phyloP scores from a whole-genome alignment of 1,140 invertebrate species.

The Aporrectodea caliginosa region DNA sequence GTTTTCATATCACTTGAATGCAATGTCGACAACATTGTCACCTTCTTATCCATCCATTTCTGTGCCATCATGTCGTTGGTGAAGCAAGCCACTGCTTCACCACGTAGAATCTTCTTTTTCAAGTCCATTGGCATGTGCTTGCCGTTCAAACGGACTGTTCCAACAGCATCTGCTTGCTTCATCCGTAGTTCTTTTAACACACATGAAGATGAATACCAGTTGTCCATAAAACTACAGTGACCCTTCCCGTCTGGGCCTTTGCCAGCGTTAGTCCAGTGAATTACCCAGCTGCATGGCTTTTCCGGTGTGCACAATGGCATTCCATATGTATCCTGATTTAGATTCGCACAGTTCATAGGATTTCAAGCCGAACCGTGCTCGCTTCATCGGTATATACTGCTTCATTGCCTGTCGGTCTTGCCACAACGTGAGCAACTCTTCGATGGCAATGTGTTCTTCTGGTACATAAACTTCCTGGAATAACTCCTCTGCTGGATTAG shows the following conservation, averaged over 20 bases:
- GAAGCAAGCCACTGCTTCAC: background rate
- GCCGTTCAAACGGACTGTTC: background rate
- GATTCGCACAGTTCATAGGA: no score
- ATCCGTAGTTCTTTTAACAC: background rate
- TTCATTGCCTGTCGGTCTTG: no score
- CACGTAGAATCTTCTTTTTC: background rate
- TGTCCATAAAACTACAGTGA: background rate
- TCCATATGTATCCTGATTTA: no score
- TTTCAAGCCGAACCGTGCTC: no score
- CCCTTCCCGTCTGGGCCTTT: background rate
- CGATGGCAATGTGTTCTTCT: no score
- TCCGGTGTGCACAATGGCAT: no score
- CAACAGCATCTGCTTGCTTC: background rate
- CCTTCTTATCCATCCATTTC: background rate
- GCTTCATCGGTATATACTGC: no score
- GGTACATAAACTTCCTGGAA: no score
- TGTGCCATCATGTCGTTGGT: background rate
- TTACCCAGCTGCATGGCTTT: background rate
- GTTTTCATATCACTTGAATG: background rate
- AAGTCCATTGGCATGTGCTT: background rate
- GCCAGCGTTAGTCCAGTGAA: background rate
- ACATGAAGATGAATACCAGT: background rate
- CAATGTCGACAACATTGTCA: background rate
- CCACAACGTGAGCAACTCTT: no score
- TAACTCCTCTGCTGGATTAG: no score